Evolutionary conservation across 2,888 invertebrate species (phyloP).

Genomic region (Keiferia lycopersicella): DNA sequence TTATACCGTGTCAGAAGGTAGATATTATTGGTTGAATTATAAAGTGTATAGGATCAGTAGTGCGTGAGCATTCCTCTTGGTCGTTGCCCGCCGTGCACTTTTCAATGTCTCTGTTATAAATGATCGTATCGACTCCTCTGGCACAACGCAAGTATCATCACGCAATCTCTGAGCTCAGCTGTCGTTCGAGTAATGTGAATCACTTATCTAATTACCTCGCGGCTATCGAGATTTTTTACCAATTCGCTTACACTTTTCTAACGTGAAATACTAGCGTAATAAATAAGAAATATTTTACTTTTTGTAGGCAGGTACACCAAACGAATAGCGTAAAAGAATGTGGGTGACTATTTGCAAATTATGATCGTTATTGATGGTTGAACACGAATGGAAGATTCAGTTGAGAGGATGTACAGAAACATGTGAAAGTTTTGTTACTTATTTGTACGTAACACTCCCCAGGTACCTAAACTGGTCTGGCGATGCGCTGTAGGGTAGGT

Average conservation of each 20-base stretch:
- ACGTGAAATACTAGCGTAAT: slow-evolving; percentile 32
- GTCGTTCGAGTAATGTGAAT: slow-evolving; percentile 18
- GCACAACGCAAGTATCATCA: slow-evolving; percentile 1
- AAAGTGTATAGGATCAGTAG: not conserved
- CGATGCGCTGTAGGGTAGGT: slow-evolving; percentile 29
- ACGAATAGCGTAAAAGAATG: slow-evolving; percentile 4
- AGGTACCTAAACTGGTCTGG: slow-evolving; percentile 24
- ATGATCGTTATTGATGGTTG: not conserved
- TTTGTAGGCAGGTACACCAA: not conserved
- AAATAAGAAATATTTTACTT: slow-evolving; percentile 11
- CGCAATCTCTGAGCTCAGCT: slow-evolving; percentile 9
- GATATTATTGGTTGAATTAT: not conserved
- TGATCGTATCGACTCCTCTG: slow-evolving; percentile 14
- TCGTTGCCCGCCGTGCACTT: slow-evolving; percentile 22
- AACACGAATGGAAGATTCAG: not conserved
- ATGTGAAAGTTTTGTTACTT: slow-evolving; percentile 34
- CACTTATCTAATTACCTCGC: slow-evolving; percentile 3
- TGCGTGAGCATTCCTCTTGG: slow-evolving; percentile 24
- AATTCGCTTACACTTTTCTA: slow-evolving; percentile 14
- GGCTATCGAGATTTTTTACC: slow-evolving; percentile 1
- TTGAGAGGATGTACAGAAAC: slow-evolving; percentile 11
- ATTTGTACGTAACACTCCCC: slow-evolving; percentile 33
- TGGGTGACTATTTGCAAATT: not conserved
- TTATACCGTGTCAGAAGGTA: slow-evolving; percentile 13
- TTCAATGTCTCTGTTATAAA: slow-evolving; percentile 27